These are phyloP conservation scores for Pseudorhiza aurosa DNA, from an alignment of 30 jellyfish, hydroid and myxozoan species.

Conservation along the genomic window DNA sequence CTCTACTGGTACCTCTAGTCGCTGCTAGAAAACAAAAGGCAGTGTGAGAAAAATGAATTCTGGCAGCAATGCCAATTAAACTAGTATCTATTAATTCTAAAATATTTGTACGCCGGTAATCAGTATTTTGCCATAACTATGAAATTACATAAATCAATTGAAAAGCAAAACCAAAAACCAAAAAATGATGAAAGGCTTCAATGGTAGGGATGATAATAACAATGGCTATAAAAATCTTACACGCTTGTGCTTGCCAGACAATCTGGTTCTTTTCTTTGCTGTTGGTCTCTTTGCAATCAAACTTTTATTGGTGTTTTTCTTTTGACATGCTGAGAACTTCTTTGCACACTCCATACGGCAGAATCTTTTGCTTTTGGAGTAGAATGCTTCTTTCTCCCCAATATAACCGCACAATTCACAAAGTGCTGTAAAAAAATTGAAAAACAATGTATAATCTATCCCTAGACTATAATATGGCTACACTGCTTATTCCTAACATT, in stretches of 20 bases:
- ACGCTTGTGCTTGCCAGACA: conserved; percentile 36
- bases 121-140: too few relatives aligned
- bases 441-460: not conserved
- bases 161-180: too few relatives aligned
- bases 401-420: conserved; percentile 86
- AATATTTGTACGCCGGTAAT: too few relatives aligned
- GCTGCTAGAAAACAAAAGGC: not conserved
- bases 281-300: conserved; percentile 35
- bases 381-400: conserved; percentile 73
- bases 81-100: too few relatives aligned
- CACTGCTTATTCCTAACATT: not conserved
- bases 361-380: conserved; percentile 88
- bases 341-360: conserved; percentile 96
- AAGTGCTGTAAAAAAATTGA: conserved; percentile 41
- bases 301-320: conserved; percentile 54
- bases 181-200: too few relatives aligned
- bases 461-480: not conserved
- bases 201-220: not conserved
- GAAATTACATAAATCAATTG: too few relatives aligned
- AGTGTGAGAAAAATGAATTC: too few relatives aligned
- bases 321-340: conserved; percentile 87
- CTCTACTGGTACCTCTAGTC: not conserved
- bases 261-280: conserved; percentile 57
- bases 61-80: too few relatives aligned
- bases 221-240: not conserved